Evolutionary conservation across 2,797 vertebrate species (phyloP), one percentile per base, ranked within the genome.

Genomic region (Anabacerthia variegaticeps): DNA sequence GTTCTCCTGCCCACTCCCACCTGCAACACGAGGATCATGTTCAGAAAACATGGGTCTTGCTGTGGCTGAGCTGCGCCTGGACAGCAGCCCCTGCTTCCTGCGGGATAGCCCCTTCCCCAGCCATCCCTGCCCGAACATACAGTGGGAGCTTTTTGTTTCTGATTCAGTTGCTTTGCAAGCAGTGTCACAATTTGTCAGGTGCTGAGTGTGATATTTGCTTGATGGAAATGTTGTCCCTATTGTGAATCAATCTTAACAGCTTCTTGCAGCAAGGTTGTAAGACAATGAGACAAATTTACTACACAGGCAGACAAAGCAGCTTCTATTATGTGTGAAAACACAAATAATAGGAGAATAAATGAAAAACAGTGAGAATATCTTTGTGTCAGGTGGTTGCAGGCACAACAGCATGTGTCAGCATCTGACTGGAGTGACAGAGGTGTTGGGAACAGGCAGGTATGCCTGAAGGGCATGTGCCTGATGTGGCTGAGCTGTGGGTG

Each of bases 241-340:
- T 37, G 71, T 97, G 97, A 97, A 94, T 98, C 97, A 97, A 95
- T 79, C 32, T 39, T 52, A 82, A 67, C 80, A 95, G 92, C 92
- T 95, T 95, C 94, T 91, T 27, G 6, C 88, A 93, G 93, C 62
- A 54, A 96, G 96, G 91, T 69, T 97, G 96, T 95, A 92, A 98
- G 96, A 98, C 97, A 98, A 95, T 97, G 97, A 95, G 74, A 74
- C 15, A 14, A 96, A 96, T 97, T 97, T 97, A 90, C 93, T 85
- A 76, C 41, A 61, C 88, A 78, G 76, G 58, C 95, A 97, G 94
- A 95, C 96, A 97, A 96, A 97, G 97, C 58, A 14, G 88, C 85
- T 91, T 69, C 92, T 96, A 95, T 97, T 95, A 90, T 94, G 95
- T 88, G 95, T 86, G 83, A 86, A 96, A 96, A 90, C 89, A 97